phyloP scores from a whole-genome alignment of 2,797 vertebrate species.

The Acropternis orthonyx region DNA sequence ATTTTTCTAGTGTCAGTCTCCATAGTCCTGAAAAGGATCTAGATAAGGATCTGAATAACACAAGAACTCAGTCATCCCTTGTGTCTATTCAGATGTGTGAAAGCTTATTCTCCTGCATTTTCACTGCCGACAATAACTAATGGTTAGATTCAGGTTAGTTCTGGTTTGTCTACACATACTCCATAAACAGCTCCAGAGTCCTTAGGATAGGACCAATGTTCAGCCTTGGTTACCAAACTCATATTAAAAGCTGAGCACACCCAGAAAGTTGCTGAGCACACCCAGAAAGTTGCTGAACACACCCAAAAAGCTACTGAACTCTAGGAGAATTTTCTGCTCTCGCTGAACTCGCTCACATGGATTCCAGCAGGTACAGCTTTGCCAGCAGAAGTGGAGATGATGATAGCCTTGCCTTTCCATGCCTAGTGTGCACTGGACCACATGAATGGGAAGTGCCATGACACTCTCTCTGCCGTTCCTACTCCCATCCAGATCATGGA shows the following conservation, averaged over 20 bases:
- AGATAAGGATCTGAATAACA: not conserved
- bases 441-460: fast-evolving
- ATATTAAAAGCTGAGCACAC: not conserved
- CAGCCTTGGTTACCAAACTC: not conserved
- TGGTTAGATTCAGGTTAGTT: not conserved
- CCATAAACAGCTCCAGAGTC: not conserved
- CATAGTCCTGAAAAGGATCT: not conserved
- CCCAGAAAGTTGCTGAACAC: not conserved
- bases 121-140: not conserved
- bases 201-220: not conserved
- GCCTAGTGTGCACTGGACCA: not conserved
- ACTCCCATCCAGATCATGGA: not conserved
- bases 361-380: not conserved
- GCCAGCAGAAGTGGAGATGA: not conserved
- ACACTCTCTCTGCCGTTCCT: not conserved
- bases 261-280: not conserved
- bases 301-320: not conserved
- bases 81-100: not conserved
- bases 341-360: not conserved
- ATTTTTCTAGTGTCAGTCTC: not conserved
- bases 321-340: not conserved
- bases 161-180: not conserved
- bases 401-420: not conserved
- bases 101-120: not conserved
- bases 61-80: not conserved